Percentiles rank a stretch among this genome's conserved stretches.
Evolutionary conservation across 2,888 invertebrate species (phyloP).

Genomic region (Exephanes ischioxanthus): DNA sequence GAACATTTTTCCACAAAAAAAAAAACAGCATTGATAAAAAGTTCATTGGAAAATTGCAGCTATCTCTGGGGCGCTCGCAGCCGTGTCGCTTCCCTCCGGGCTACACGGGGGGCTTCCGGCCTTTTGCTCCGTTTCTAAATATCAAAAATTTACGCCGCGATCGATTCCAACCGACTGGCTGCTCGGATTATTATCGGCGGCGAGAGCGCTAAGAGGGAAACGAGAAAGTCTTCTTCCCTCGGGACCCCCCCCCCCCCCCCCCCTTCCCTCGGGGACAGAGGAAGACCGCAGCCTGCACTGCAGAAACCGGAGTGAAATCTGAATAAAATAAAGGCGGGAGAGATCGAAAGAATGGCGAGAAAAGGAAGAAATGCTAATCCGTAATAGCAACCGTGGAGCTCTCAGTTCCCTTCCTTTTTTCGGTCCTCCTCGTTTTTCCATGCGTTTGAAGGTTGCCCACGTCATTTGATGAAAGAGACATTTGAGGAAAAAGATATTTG

Average conservation of each 20-base stretch:
- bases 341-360: conserved; percentile 24
- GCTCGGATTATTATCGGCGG: conserved; percentile 35
- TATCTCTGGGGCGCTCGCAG: too few species aligned
- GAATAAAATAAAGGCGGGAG: conserved; percentile 33
- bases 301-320: conserved; percentile 22
- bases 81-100: not conserved
- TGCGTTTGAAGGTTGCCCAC: too few species aligned
- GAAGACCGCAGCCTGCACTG: conserved; percentile 14
- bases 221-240: not conserved
- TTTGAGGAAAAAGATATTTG: too few species aligned
- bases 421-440: not conserved
- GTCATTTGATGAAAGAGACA: too few species aligned
- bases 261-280: conserved; percentile 4
- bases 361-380: conserved; percentile 47
- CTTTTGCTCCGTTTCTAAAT: too few species aligned
- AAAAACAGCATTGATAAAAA: too few species aligned
- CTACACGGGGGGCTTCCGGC: too few species aligned
- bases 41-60: too few species aligned
- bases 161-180: conserved; percentile 14
- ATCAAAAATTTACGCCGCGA: conserved; percentile 22
- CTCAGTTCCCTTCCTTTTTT: not conserved
- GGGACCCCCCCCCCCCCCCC: not conserved
- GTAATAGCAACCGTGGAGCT: conserved; percentile 32
- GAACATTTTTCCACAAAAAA: too few species aligned
- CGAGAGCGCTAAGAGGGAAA: not conserved